These are phyloP conservation scores for Alcis repandata DNA, from an alignment of 2,888 invertebrate species.

Conservation along the genomic window DNA sequence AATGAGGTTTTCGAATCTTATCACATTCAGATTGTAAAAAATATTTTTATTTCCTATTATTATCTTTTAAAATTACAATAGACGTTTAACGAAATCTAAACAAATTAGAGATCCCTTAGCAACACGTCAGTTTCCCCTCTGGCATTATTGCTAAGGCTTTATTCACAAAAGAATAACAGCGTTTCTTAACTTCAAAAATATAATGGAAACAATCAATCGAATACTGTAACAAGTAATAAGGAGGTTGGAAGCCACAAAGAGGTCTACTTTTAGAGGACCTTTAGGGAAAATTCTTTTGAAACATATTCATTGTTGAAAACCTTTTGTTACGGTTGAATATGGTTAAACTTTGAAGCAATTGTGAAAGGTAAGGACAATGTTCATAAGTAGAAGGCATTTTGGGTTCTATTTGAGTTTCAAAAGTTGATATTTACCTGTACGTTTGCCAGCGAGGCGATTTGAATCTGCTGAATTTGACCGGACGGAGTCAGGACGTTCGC, in stretches of 20 bases:
- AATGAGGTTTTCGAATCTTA: neutral
- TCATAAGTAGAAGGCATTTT: neutral
- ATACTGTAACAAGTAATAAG: neutral
- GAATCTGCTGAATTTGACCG: conserved; percentile 96
- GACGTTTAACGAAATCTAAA: too few relatives aligned
- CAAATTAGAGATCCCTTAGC: too few relatives aligned
- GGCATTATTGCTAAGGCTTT: neutral
- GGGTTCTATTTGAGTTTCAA: conserved; percentile 1
- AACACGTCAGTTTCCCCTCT: too few relatives aligned
- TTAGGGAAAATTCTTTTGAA: neutral
- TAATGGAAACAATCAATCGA: neutral
- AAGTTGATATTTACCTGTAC: conserved; percentile 70
- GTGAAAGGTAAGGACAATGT: too few relatives aligned
- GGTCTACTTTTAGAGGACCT: neutral
- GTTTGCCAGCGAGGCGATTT: conserved; percentile 90
- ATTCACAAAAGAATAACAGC: neutral
- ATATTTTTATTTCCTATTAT: neutral
- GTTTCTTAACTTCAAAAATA: neutral
- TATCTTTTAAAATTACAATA: neutral
- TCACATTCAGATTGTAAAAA: neutral
- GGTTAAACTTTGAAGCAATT: too few relatives aligned
- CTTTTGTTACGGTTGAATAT: neutral
- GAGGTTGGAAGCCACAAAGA: neutral
- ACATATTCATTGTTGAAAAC: neutral
- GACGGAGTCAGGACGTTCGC: conserved; percentile 95